Evolutionary conservation across 2,113 vertebrate species (phyloP).

Genomic region (Daboia siamensis): DNA sequence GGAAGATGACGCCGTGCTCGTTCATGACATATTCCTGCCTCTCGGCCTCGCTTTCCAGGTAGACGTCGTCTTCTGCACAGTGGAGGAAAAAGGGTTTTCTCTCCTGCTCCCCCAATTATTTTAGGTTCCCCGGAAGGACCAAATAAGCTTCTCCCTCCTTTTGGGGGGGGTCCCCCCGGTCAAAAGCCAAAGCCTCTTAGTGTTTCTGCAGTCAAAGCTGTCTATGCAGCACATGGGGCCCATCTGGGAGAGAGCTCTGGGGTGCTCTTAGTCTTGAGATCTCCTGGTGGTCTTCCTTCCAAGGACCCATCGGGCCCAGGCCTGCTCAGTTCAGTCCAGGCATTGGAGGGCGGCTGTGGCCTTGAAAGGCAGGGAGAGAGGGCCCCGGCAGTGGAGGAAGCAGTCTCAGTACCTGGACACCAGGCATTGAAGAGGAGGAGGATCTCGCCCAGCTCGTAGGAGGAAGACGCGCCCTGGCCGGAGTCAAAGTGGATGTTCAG

Average conservation of each 20-base stretch:
- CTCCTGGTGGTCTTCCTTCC: background rate
- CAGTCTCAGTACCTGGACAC: conserved; percentile 75
- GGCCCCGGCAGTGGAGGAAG: background rate
- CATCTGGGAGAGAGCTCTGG: background rate
- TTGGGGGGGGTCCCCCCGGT: background rate
- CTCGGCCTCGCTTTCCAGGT: conserved; percentile 74
- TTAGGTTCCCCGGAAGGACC: background rate
- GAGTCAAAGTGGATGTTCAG: conserved; percentile 71
- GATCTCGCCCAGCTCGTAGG: conserved; percentile 64
- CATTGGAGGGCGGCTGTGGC: background rate
- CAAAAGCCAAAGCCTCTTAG: background rate
- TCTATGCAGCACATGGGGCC: background rate
- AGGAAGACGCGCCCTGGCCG: conserved; percentile 54
- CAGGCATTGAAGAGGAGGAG: conserved; percentile 86
- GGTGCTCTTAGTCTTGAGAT: background rate
- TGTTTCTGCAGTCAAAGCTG: background rate
- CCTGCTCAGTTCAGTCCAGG: background rate
- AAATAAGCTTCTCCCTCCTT: background rate
- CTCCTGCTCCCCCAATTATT: background rate
- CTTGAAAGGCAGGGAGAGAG: background rate
- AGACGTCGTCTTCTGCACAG: conserved; percentile 76
- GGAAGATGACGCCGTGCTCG: conserved; percentile 81
- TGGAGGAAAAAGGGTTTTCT: background rate
- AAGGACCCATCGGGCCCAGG: background rate
- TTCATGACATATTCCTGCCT: conserved; percentile 84